Conservation (phyloP, 2,797 vertebrate genomes). For the Cichlasoma orientale region DNA sequence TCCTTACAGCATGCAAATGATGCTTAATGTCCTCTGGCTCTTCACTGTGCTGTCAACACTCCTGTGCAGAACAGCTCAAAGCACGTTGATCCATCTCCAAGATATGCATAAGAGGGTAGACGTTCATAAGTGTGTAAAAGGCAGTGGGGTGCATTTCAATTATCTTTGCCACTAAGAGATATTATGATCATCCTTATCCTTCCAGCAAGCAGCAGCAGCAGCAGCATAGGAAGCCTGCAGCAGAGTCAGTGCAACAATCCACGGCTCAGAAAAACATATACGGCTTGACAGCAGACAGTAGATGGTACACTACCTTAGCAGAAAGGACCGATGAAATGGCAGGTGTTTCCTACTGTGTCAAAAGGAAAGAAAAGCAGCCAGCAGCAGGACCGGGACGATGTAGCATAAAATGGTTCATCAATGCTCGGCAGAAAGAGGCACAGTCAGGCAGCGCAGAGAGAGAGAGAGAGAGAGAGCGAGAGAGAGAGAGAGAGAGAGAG, state of each 20-base stretch:
- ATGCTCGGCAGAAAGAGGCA: constrained; percentile 79
- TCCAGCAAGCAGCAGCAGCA: constrained; percentile 48
- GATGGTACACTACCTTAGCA: constrained; percentile 75
- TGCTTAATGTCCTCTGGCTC: constrained; percentile 68
- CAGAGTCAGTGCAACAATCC: constrained; percentile 66
- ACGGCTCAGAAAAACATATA: constrained; percentile 58
- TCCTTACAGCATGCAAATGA: constrained; percentile 64
- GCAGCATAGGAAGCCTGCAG: constrained; percentile 69
- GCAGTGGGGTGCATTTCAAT: constrained; percentile 36
- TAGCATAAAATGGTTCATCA: constrained; percentile 85
- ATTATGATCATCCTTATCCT: constrained; percentile 61
- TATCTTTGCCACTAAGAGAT: constrained; percentile 47
- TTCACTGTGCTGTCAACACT: constrained; percentile 42
- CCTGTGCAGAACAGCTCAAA: constrained; percentile 46
- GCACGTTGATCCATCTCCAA: constrained; percentile 33
- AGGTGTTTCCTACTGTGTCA: constrained; percentile 75
- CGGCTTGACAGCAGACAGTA: constrained; percentile 61
- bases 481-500: constrained; percentile 46
- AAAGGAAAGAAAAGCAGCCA: constrained; percentile 57
- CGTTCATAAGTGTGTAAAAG: constrained; percentile 20
- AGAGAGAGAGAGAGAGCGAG: constrained; percentile 43
- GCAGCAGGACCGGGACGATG: constrained; percentile 57
- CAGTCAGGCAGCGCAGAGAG: constrained; percentile 69
- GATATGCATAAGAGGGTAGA: constrained; percentile 30
- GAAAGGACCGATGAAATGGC: constrained; percentile 62